Conservation (phyloP, 2,888 invertebrate genomes). For the Tetragonisca angustula region DNA sequence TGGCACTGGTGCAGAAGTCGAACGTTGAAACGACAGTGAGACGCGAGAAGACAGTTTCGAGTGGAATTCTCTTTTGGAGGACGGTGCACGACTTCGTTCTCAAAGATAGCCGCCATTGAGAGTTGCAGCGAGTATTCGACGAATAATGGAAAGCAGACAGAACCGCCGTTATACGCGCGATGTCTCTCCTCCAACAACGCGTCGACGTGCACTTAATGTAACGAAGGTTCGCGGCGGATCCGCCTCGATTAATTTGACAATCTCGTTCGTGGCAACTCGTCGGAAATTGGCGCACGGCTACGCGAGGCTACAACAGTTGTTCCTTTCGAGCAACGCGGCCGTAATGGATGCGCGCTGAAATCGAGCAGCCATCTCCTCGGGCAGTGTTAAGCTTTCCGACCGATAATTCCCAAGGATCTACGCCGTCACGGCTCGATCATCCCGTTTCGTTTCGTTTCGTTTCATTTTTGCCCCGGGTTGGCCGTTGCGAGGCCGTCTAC, state of each 20-base stretch:
- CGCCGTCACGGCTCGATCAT: neutral
- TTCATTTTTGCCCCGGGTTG: no score
- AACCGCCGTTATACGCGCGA: neutral
- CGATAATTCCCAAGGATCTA: neutral
- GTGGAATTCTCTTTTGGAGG: neutral
- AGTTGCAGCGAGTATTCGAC: neutral
- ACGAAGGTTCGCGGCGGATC: slow-evolving; percentile 5
- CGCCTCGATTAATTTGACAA: slow-evolving; percentile 5
- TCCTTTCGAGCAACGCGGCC: slow-evolving; percentile 29
- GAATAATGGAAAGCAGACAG: neutral
- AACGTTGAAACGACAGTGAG: slow-evolving; percentile 21
- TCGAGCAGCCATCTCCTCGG: neutral
- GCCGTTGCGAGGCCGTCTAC: no score
- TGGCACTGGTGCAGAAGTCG: neutral
- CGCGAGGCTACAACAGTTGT: slow-evolving; percentile 11
- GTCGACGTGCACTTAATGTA: neutral
- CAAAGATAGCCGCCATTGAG: slow-evolving; percentile 28
- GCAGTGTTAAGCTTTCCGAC: neutral
- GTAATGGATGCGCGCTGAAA: slow-evolving; percentile 42
- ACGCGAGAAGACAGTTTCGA: slow-evolving; percentile 5
- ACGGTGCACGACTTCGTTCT: slow-evolving; percentile 14
- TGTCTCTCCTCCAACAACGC: neutral
- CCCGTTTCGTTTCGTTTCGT: neutral
- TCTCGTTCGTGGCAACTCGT: neutral
- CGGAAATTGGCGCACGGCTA: neutral